Evolutionary conservation across 2,888 invertebrate genomes (phyloP).

Genomic region (Agrotis exclamationis): DNA sequence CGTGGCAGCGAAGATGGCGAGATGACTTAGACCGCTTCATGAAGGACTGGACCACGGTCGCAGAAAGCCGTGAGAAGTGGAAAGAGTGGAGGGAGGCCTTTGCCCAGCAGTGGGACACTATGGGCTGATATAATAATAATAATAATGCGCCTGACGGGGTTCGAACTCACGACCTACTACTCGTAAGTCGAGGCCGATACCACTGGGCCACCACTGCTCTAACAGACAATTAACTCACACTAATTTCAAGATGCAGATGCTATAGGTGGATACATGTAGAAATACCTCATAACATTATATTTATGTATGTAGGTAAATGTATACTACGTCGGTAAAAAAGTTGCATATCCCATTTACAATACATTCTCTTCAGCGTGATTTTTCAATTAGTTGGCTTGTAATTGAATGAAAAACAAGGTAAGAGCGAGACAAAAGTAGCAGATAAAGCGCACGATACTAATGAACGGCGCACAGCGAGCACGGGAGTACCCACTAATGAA

Average conservation of each 20-base stretch:
- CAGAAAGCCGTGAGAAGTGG: too few species aligned
- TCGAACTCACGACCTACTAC: too few species aligned
- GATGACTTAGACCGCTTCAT: too few species aligned
- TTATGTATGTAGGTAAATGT: not conserved
- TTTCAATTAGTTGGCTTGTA: slow-evolving; percentile 78
- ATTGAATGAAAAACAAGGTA: slow-evolving; percentile 80
- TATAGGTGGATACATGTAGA: not conserved
- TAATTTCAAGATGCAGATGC: slow-evolving; percentile 20
- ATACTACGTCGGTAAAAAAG: slow-evolving; percentile 8
- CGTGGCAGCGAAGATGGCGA: too few species aligned
- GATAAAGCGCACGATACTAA: slow-evolving; percentile 80
- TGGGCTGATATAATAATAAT: too few species aligned
- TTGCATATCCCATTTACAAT: slow-evolving; percentile 48
- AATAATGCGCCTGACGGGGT: too few species aligned
- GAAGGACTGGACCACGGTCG: too few species aligned
- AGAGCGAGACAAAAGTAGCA: slow-evolving; percentile 74
- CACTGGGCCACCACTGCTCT: too few species aligned
- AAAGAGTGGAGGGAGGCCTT: too few species aligned
- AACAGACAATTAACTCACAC: slow-evolving; percentile 15
- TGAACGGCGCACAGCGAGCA: slow-evolving; percentile 77
- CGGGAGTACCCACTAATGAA: slow-evolving; percentile 82
- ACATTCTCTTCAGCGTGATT: slow-evolving; percentile 67
- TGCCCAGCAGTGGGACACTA: too few species aligned
- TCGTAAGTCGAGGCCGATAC: too few species aligned
- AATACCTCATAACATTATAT: not conserved